Base-by-base conservation (phyloP, 2,113 vertebrate species). In the Anhinga rufa region DNA sequence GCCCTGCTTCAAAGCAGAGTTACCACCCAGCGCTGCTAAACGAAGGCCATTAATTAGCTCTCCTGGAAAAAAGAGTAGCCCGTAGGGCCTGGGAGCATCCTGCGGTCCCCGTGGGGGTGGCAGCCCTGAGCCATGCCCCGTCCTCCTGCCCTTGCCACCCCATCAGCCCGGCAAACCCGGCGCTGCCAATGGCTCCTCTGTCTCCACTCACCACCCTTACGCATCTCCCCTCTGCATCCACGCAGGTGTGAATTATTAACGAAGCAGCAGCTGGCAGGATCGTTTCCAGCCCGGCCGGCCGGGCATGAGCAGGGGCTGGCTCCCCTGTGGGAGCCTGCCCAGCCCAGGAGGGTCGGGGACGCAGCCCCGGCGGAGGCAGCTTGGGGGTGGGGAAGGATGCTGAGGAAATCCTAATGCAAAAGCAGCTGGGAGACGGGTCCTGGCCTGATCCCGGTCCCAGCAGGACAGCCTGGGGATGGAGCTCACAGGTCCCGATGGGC, bases 81-180 rank as follows among this genome's bases (percentile, higher is more conserved):
- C 2, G 0, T 4, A 44, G 76, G 34, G 38, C n/a, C 40, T 66
- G 70, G 44, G 24, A 72, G 58, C 80, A 66, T 34, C 64, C 69
- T 31, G 57, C 4, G 2, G 44, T 62, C 14, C 49, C 12, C 1
- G 0, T 46, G 54, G 8, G 10, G 29, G 12, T 6, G 24, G 6
- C 11, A 64, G 12, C 29, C 29, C 38, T 1, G 0, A 24, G 44
- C 57, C 7, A 1, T 57, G 31, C 4, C 13, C 49, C 1, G 0
- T 85, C 38, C 54, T 62, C 49, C 58, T 26, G n/a, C 17, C 46
- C 48, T 60, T 22, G 40, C 34, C 57, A 31, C 57, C 36, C 42
- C 58, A 13, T 21, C 12, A 2, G 19, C 54, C 29, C 2, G 0
- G 71, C 55, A n/a, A 66, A 68, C 18, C 44, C 8, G 0, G 40